Conservation (phyloP, 2,113 vertebrate species). For the Trinectes maculatus region DNA sequence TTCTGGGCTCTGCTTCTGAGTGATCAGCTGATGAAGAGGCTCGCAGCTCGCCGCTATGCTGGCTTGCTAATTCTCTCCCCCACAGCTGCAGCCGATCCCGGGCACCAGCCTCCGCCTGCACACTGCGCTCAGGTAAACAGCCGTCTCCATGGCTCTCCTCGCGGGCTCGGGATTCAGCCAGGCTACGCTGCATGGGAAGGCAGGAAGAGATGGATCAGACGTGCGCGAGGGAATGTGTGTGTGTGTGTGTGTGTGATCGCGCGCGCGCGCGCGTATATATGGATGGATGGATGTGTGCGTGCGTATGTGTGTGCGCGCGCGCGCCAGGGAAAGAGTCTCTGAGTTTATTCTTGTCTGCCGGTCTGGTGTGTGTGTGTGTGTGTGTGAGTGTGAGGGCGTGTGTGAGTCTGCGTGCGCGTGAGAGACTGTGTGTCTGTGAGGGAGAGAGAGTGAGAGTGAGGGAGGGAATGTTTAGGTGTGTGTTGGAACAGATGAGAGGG, state of each 20-base stretch:
- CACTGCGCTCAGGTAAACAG: constrained; percentile 97
- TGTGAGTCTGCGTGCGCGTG: constrained; percentile 19
- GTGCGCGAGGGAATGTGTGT: constrained; percentile 37
- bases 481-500: constrained; percentile 75
- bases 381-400: constrained; percentile 28
- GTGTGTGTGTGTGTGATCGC: background rate
- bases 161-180: constrained; percentile 87
- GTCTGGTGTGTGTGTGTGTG: constrained; percentile 29
- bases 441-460: background rate
- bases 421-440: background rate
- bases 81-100: constrained; percentile 95
- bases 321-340: constrained; percentile 32
- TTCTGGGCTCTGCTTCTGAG: constrained; percentile 91
- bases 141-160: constrained; percentile 44
- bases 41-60: constrained; percentile 99
- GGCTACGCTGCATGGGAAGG: constrained; percentile 88
- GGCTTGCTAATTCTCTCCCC: constrained; percentile 99
- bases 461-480: constrained; percentile 62
- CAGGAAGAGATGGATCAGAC: constrained; percentile 87
- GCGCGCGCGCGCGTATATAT: too few relatives aligned
- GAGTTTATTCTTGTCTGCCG: constrained; percentile 20
- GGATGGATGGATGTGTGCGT: too few relatives aligned
- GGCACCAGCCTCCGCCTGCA: constrained; percentile 95
- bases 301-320: background rate
- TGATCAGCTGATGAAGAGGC: constrained; percentile 99